Conservation (phyloP, 2,888 invertebrate species). For the Clitarchus hookeri region DNA sequence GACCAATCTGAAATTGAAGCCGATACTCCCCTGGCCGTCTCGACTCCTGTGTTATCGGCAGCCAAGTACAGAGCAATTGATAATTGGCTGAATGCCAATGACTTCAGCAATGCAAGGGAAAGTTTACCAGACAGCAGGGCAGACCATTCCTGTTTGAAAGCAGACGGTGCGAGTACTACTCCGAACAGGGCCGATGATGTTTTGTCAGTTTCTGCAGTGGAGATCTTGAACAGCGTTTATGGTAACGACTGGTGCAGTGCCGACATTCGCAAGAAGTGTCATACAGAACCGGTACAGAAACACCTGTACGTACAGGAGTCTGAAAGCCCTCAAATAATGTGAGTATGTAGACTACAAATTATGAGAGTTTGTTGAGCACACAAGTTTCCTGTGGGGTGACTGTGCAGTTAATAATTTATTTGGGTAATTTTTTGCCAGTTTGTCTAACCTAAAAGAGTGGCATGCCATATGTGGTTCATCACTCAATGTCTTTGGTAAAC, state of each 20-base stretch:
- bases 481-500: no score
- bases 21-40: neutral
- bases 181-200: neutral
- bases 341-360: neutral
- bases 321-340: neutral
- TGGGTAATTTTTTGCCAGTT: no score
- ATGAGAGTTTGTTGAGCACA: no score
- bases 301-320: neutral
- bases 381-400: no score
- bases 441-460: no score
- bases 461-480: no score
- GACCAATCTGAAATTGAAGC: neutral
- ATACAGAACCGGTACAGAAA: neutral
- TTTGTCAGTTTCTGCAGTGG: neutral
- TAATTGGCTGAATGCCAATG: conserved; percentile 19
- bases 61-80: conserved; percentile 3
- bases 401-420: no score
- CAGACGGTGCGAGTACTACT: neutral
- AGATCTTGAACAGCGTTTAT: neutral
- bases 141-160: neutral
- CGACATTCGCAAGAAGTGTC: neutral
- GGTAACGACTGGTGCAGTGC: neutral
- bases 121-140: neutral
- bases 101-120: neutral
- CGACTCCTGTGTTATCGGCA: neutral